Base-by-base conservation (phyloP, 2,888 invertebrate genomes). In the Andrena praecox region DNA sequence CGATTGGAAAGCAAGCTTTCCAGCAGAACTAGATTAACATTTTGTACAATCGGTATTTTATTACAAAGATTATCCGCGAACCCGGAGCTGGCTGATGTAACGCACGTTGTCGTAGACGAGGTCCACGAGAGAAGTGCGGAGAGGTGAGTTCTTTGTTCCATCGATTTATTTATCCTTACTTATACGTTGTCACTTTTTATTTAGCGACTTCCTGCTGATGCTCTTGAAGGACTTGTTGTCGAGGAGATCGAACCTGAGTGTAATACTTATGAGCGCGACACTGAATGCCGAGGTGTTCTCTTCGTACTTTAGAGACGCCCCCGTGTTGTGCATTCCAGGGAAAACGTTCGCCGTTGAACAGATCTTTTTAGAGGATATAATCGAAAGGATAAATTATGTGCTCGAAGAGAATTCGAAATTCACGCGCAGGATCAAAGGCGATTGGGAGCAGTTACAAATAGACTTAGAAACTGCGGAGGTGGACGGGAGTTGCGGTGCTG, bases 241-340 rank as follows among this genome's bases (percentile, higher is more conserved):
- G 81, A 95, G 96, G 73, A 96, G 97, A 77, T 95, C 96, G 64
- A 96, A 98, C 91, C 94, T 99, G 70, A 97, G 97, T 89, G 95
- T 99, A 0, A 96, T 99, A 90, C 95, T 99, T 6, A 99, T 99
- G 99, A 98, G 98, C 91, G 99, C 99, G 2, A 98, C 98, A 0
- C 93, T 99, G 89, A 98, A 99, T 93, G 96, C 97, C 0, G 96
- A 97, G 48, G 94, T 98, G 75, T 99, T 99, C 92, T 96, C 97
- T 1, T 94, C 96, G 63, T 99, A 99, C 94, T 99, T 99, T 93
- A 95, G 95, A 50, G 95, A 96, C 54, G 96, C 97, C 77, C 98
- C 98, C 1, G 95, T 98, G 62, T 94, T 98, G 81, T 96, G 97
- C 91, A 97, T 98, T 89, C 97, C 98, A 68, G 98, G 97, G 94